These are phyloP conservation scores for Pollenia amentaria DNA, from an alignment of 2,888 invertebrate species.

Conservation along the genomic window DNA sequence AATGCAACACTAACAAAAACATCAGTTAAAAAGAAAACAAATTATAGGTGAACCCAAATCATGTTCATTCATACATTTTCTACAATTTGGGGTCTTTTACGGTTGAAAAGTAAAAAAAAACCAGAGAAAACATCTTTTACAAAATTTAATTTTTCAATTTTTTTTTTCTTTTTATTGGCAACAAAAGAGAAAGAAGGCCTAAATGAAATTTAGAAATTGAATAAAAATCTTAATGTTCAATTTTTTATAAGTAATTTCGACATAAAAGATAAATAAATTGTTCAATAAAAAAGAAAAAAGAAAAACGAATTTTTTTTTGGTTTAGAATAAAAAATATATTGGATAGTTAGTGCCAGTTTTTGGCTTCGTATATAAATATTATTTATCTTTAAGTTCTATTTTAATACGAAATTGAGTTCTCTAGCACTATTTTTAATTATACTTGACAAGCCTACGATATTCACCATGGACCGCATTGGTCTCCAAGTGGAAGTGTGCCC, in stretches of 20 bases:
- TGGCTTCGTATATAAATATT: not conserved
- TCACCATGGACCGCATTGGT: no score
- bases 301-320: no score
- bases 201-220: conserved; percentile 42
- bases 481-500: no score
- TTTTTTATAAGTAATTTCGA: not conserved
- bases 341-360: no score
- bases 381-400: no score
- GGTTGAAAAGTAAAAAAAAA: conserved; percentile 24
- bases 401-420: no score
- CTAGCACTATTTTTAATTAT: no score
- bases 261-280: not conserved
- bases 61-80: conserved; percentile 35
- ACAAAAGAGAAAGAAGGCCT: conserved; percentile 45
- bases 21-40: conserved; percentile 49
- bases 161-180: not conserved
- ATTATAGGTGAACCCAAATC: conserved; percentile 43
- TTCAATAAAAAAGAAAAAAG: not conserved
- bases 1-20: conserved; percentile 39
- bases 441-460: no score
- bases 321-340: no score
- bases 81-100: not conserved
- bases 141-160: conserved; percentile 18
- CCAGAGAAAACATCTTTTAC: not conserved
- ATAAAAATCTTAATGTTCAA: conserved; percentile 16